These are phyloP conservation scores for Nerophis ophidion DNA, from an alignment of 2,113 vertebrate species.

Conservation along the genomic window DNA sequence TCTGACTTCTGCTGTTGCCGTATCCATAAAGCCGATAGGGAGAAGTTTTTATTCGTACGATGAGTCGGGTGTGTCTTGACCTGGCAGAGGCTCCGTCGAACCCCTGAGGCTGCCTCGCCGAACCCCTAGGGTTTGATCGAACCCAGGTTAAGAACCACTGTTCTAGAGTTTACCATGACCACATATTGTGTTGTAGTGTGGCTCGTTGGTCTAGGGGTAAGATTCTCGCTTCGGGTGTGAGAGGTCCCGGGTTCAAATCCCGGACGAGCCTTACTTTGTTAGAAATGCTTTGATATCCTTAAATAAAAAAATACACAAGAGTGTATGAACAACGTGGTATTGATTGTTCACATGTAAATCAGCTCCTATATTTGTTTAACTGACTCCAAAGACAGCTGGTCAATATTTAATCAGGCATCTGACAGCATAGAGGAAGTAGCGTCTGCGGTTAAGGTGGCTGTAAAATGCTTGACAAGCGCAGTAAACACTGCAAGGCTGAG, in stretches of 20 bases:
- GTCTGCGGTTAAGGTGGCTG: background rate
- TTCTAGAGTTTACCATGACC: no score
- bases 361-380: constrained; percentile 18
- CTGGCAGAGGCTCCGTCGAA: no score
- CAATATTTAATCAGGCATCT: constrained; percentile 37
- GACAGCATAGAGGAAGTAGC: constrained; percentile 2
- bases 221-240: constrained; percentile 75
- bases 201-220: constrained; percentile 75
- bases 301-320: background rate
- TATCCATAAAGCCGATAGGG: no score
- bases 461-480: constrained; percentile 9
- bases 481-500: background rate
- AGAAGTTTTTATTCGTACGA: no score
- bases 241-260: constrained; percentile 75
- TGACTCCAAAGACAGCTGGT: constrained; percentile 14
- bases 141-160: no score
- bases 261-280: constrained; percentile 64
- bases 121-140: no score
- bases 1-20: no score
- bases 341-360: constrained; percentile 14
- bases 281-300: background rate
- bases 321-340: constrained; percentile 1
- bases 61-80: no score
- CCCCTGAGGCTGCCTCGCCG: no score
- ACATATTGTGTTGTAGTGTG: background rate